Evolutionary conservation across 2,888 invertebrate species (phyloP).

Genomic region (Ochropleura leucogaster): DNA sequence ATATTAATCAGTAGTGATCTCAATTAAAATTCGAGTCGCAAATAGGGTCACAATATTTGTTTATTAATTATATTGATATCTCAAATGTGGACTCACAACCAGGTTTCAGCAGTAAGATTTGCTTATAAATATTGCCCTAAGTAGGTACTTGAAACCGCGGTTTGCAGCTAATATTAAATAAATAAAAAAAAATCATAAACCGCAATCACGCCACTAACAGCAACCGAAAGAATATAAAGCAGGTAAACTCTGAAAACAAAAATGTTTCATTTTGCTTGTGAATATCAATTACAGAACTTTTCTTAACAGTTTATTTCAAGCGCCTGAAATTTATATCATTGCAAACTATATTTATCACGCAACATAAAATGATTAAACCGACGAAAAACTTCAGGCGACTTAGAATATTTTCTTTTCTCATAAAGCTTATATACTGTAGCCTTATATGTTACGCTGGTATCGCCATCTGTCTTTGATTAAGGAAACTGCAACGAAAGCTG

Average conservation of each 20-base stretch:
- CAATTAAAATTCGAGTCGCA: too few relatives aligned
- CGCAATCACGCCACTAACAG: not conserved
- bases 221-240: not conserved
- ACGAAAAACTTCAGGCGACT: conserved; percentile 14
- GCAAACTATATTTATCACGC: conserved; percentile 22
- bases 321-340: conserved; percentile 39
- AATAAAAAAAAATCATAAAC: not conserved
- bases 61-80: too few relatives aligned
- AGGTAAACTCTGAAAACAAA: too few relatives aligned
- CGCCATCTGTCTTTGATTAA: conserved; percentile 72
- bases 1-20: too few relatives aligned
- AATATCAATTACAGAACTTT: not conserved
- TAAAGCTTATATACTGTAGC: not conserved
- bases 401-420: not conserved
- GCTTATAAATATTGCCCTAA: too few relatives aligned
- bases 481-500: conserved; percentile 23
- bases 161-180: too few relatives aligned
- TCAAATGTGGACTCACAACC: too few relatives aligned
- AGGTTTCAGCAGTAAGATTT: too few relatives aligned
- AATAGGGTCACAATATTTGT: too few relatives aligned
- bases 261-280: too few relatives aligned
- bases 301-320: not conserved
- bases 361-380: not conserved
- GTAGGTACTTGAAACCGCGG: too few relatives aligned
- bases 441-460: conserved; percentile 13